phyloP scores from a whole-genome alignment of 2,797 vertebrate species.

The Eupleurogrammus muticus region DNA sequence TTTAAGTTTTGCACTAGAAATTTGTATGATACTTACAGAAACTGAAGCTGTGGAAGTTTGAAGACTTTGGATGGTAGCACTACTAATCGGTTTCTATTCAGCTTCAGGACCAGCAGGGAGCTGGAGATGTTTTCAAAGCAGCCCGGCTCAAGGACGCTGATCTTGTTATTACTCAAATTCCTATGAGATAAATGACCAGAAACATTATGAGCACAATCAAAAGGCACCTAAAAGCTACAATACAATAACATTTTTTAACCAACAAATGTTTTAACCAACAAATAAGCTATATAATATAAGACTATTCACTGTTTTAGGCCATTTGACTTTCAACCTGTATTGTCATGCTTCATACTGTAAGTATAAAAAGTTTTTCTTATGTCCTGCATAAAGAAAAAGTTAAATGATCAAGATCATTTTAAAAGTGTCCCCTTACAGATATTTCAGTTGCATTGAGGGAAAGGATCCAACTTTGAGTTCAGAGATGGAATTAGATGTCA shows the following conservation, averaged over 20 bases:
- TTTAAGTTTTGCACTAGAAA: neutral
- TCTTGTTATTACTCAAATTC: constrained; percentile 98
- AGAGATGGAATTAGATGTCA: constrained; percentile 94
- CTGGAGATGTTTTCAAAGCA: constrained; percentile 97
- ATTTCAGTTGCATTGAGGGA: constrained; percentile 94
- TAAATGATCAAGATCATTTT: neutral
- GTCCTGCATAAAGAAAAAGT: neutral
- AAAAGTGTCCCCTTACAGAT: constrained; percentile 85
- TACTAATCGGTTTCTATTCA: constrained; percentile 94
- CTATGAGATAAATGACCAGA: constrained; percentile 75
- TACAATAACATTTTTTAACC: neutral
- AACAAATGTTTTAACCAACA: neutral
- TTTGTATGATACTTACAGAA: constrained; percentile 88
- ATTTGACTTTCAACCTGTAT: neutral
- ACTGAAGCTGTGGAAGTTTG: constrained; percentile 92
- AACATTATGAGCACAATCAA: constrained; percentile 20
- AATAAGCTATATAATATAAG: too few relatives aligned
- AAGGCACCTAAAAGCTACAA: neutral
- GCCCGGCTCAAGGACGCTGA: constrained; percentile 91
- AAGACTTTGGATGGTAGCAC: constrained; percentile 93
- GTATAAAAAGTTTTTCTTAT: neutral
- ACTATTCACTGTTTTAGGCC: neutral
- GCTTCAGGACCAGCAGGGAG: constrained; percentile 92
- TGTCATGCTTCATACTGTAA: neutral
- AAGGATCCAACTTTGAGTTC: constrained; percentile 93